Evolutionary conservation across 2,888 invertebrate genomes (phyloP).

Genomic region (Aleiodes testaceus): DNA sequence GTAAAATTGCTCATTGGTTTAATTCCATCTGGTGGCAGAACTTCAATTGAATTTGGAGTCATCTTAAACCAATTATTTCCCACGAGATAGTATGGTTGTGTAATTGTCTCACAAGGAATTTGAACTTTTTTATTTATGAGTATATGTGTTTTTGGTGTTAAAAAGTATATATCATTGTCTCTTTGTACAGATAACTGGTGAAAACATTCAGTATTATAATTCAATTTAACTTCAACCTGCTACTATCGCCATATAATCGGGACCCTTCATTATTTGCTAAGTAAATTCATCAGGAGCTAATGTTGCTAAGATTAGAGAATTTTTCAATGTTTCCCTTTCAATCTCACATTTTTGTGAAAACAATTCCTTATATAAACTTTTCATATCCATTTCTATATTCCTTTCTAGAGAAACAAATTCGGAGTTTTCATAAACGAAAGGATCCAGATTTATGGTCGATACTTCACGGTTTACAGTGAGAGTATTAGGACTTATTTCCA

Average conservation of each 20-base stretch:
- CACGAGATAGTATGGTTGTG: conserved; percentile 42
- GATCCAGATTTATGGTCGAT: conserved; percentile 34
- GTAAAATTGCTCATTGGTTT: conserved; percentile 42
- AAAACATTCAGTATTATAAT: conserved; percentile 52
- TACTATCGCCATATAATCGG: conserved; percentile 47
- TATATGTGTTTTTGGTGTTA: conserved; percentile 52
- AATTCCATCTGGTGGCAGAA: conserved; percentile 32
- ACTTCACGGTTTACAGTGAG: too few species aligned
- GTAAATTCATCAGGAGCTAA: too few species aligned
- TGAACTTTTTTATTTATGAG: conserved; percentile 49
- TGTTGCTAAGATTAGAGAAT: conserved; percentile 48
- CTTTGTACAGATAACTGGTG: conserved; percentile 36
- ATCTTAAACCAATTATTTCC: conserved; percentile 51
- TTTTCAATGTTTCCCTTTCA: conserved; percentile 49
- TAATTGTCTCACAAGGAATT: conserved; percentile 18
- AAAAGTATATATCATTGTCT: conserved; percentile 42
- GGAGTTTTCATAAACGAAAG: conserved; percentile 46
- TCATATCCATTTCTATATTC: conserved; percentile 24
- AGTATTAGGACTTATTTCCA: conserved; percentile 18
- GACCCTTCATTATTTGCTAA: too few species aligned
- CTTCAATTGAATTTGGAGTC: conserved; percentile 36
- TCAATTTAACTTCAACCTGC: conserved; percentile 51
- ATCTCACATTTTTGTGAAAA: conserved; percentile 22
- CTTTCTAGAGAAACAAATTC: conserved; percentile 54
- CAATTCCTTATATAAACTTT: too few species aligned